Evolutionary conservation across 2,888 invertebrate species (phyloP).

Genomic region (Stenotaenia linearis): DNA sequence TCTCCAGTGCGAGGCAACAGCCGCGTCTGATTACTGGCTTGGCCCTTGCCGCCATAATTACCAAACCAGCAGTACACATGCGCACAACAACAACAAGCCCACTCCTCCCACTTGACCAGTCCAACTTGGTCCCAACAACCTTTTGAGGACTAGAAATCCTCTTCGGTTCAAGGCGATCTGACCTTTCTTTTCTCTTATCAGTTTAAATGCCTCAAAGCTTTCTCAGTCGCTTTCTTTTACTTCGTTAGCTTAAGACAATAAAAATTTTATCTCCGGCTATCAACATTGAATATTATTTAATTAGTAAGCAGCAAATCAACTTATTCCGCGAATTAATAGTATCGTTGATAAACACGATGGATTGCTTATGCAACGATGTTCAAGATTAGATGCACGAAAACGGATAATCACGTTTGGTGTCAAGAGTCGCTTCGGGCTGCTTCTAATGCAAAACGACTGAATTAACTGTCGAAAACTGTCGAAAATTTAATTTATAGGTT

Average conservation of each 20-base stretch:
- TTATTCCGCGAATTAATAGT: not conserved
- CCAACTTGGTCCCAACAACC: constrained; percentile 5
- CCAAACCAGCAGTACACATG: constrained; percentile 3
- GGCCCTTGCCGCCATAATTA: constrained; percentile 23
- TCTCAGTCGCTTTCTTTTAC: not conserved
- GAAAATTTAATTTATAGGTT: no score
- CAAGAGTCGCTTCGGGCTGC: no score
- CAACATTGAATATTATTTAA: not conserved
- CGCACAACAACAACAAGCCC: not conserved
- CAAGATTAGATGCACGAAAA: no score
- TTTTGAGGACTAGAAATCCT: not conserved
- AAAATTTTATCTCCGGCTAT: not conserved
- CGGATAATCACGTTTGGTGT: no score
- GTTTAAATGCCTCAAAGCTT: not conserved
- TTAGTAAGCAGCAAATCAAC: not conserved
- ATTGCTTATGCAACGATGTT: no score
- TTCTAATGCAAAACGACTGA: no score
- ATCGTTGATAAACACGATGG: no score
- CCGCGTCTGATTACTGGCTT: constrained; percentile 15
- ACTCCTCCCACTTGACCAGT: not conserved
- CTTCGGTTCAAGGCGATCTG: not conserved
- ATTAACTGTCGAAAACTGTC: no score
- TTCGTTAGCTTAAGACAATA: constrained; percentile 12
- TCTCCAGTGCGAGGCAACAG: constrained; percentile 21
- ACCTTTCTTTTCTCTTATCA: constrained; percentile 20